phyloP scores from a whole-genome alignment of 2,888 invertebrate species.

The Gari tellinella region DNA sequence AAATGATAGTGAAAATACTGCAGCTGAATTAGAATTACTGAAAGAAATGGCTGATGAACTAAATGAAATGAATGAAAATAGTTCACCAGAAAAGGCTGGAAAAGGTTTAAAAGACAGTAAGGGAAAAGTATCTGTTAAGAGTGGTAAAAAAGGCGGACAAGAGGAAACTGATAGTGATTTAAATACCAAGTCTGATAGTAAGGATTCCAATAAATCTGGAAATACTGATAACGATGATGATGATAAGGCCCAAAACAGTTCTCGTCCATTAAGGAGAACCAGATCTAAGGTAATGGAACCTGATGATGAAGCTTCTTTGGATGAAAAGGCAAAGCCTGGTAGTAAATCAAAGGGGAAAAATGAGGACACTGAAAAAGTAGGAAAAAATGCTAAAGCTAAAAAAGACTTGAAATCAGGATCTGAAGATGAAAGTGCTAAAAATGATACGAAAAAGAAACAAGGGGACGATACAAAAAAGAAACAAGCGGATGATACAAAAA shows the following conservation, averaged over 20 bases:
- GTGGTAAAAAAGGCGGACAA: constrained; percentile 21
- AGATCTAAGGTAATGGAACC: background rate
- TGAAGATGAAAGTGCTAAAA: constrained; percentile 8
- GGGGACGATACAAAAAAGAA: background rate
- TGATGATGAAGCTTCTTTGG: background rate
- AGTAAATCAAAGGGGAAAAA: constrained; percentile 15
- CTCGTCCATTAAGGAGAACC: background rate
- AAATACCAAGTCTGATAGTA: constrained; percentile 8
- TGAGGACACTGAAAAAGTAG: background rate
- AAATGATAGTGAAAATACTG: constrained; percentile 50
- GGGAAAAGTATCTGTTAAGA: constrained; percentile 8
- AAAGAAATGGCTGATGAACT: constrained; percentile 61
- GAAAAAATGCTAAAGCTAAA: background rate
- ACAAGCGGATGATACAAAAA: constrained; percentile 10
- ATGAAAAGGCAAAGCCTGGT: background rate
- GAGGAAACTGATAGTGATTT: constrained; percentile 1
- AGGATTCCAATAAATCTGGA: constrained; percentile 5
- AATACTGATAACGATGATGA: constrained; percentile 5
- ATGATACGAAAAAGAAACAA: constrained; percentile 14
- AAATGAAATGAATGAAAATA: constrained; percentile 25
- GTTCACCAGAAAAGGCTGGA: constrained; percentile 30
- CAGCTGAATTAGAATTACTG: constrained; percentile 58
- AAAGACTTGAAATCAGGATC: constrained; percentile 3
- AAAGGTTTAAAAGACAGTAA: too few species aligned
- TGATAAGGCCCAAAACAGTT: constrained; percentile 14